These are phyloP conservation scores for Idaea straminata DNA, from an alignment of 2,888 invertebrate genomes.

Conservation along the genomic window DNA sequence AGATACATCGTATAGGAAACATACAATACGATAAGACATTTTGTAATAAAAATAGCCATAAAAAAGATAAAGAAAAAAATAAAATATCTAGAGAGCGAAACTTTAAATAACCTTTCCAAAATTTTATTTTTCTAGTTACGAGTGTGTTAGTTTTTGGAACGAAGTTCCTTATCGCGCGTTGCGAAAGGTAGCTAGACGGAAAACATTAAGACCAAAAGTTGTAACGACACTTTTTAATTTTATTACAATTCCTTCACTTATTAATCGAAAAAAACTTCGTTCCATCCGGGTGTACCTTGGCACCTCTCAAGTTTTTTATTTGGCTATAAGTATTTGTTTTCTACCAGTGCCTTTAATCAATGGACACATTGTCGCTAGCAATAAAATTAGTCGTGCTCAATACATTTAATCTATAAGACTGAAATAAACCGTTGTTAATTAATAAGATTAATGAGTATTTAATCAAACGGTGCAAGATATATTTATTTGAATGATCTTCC, in stretches of 20 bases:
- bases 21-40: neutral
- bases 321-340: too few relatives aligned
- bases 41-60: neutral
- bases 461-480: neutral
- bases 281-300: too few relatives aligned
- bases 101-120: neutral
- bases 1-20: slow-evolving; percentile 5
- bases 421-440: neutral
- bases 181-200: too few relatives aligned
- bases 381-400: neutral
- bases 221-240: too few relatives aligned
- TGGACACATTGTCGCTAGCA: neutral
- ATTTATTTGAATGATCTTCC: neutral
- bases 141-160: too few relatives aligned
- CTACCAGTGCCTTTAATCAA: neutral
- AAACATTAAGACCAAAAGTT: too few relatives aligned
- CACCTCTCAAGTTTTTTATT: too few relatives aligned
- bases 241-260: too few relatives aligned
- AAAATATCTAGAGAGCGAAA: too few relatives aligned
- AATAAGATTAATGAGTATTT: neutral
- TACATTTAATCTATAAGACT: neutral
- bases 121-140: neutral
- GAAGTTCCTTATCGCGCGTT: too few relatives aligned
- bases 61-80: neutral
- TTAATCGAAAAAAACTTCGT: too few relatives aligned